Percentiles rank a stretch among this genome's conserved stretches.
phyloP scores from a whole-genome alignment of 2,113 vertebrate genomes.

The Thamnaconus septentrionalis region DNA sequence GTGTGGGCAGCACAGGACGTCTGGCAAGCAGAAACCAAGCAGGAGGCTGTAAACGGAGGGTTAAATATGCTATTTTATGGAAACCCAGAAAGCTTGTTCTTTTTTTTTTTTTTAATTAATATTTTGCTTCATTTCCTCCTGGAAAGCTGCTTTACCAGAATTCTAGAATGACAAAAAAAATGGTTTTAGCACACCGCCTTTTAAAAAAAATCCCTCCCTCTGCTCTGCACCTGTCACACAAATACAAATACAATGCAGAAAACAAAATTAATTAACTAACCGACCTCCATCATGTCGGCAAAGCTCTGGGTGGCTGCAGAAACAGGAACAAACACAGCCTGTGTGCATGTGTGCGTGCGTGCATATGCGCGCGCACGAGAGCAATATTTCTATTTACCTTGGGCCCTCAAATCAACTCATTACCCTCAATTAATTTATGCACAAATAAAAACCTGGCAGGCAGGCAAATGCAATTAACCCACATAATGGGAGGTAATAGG shows the following conservation, averaged over 20 bases:
- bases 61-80: too few relatives aligned
- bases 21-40: too few relatives aligned
- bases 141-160: too few relatives aligned
- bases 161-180: too few relatives aligned
- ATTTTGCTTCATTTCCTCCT: too few relatives aligned
- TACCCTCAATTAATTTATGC: conserved; percentile 22
- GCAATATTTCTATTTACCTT: not conserved
- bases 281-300: conserved; percentile 1
- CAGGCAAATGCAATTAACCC: conserved; percentile 36
- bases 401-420: conserved; percentile 18
- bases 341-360: conserved; percentile 1
- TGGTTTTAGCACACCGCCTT: too few relatives aligned
- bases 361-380: not conserved
- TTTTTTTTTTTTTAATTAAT: not conserved
- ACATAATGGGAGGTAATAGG: conserved; percentile 8
- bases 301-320: not conserved
- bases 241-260: not conserved
- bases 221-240: not conserved
- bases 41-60: too few relatives aligned
- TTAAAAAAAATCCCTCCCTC: not conserved
- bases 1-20: too few relatives aligned
- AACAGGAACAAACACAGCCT: not conserved
- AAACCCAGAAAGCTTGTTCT: not conserved
- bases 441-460: conserved; percentile 20
- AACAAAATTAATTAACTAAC: conserved; percentile 13